Percentiles rank a stretch among this genome's conserved stretches.
Evolutionary conservation across 2,113 vertebrate genomes (phyloP).

Genomic region (Scytalopus superciliaris): DNA sequence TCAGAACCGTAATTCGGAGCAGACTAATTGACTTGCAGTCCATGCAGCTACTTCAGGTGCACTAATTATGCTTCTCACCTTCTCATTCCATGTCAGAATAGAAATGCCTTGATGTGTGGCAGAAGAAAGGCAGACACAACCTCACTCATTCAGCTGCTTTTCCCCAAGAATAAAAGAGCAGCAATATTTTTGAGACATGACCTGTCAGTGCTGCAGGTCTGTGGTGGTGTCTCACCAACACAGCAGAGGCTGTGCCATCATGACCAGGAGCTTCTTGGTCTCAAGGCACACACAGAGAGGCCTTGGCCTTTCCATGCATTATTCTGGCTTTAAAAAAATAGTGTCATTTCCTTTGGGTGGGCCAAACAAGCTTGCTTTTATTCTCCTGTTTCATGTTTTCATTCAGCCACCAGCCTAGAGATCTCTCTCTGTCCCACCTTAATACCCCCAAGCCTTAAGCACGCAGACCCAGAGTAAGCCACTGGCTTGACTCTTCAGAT

Average conservation of each 20-base stretch:
- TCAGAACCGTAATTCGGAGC: slow-evolving; percentile 52
- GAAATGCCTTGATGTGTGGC: slow-evolving; percentile 28
- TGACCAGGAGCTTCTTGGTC: neutral
- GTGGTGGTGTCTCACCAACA: neutral
- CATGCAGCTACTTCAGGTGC: slow-evolving; percentile 26
- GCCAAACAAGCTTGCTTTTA: neutral
- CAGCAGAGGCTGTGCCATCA: neutral
- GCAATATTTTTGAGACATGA: neutral
- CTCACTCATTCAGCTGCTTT: slow-evolving; percentile 23
- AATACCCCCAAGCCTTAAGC: too few relatives aligned
- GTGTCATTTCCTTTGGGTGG: neutral
- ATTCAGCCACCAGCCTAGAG: neutral
- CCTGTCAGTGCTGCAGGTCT: neutral
- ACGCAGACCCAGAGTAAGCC: neutral
- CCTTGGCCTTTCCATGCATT: neutral
- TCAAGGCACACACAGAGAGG: neutral
- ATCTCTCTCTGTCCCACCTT: neutral
- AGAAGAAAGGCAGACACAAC: slow-evolving; percentile 15
- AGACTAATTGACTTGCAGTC: slow-evolving; percentile 39
- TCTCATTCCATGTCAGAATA: slow-evolving; percentile 14
- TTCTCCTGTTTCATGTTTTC: neutral
- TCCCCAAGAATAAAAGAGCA: slow-evolving; percentile 20
- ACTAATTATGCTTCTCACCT: slow-evolving; percentile 61
- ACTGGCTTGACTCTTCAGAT: neutral
- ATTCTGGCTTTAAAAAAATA: neutral